Conservation (phyloP, 2,797 vertebrate genomes). For the Protonibea diacanthus region DNA sequence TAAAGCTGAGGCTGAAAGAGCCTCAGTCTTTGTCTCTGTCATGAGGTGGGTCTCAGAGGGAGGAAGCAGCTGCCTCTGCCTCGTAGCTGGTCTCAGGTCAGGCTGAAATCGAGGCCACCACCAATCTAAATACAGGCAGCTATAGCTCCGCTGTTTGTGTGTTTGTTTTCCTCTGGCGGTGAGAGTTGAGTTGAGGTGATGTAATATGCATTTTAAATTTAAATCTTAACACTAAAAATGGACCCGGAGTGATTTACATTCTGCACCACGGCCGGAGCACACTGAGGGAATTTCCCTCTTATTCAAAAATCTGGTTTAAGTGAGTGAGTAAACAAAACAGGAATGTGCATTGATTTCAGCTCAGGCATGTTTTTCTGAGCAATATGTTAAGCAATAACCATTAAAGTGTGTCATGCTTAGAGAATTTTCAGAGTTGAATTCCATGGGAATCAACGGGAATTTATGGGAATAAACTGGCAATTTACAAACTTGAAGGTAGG, state of each 20-base stretch:
- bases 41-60: conserved; percentile 12
- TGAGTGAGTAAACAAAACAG: conserved; percentile 14
- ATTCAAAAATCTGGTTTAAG: conserved; percentile 14
- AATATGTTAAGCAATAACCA: conserved; percentile 15
- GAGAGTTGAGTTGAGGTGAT: neutral
- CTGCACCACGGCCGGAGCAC: neutral
- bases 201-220: conserved; percentile 11
- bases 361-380: neutral
- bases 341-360: conserved; percentile 15
- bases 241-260: neutral
- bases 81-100: conserved; percentile 16
- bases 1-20: conserved; percentile 11
- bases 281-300: neutral
- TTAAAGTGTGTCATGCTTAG: no score
- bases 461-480: no score
- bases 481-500: no score
- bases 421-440: no score
- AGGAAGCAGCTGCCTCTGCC: conserved; percentile 13
- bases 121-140: neutral
- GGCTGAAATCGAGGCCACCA: neutral
- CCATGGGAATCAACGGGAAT: no score
- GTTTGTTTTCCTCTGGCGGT: neutral
- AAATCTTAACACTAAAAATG: conserved; percentile 9
- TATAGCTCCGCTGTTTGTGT: neutral
- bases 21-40: conserved; percentile 17